phyloP scores from a whole-genome alignment of 2,797 vertebrate species.

The Fundulus diaphanus region DNA sequence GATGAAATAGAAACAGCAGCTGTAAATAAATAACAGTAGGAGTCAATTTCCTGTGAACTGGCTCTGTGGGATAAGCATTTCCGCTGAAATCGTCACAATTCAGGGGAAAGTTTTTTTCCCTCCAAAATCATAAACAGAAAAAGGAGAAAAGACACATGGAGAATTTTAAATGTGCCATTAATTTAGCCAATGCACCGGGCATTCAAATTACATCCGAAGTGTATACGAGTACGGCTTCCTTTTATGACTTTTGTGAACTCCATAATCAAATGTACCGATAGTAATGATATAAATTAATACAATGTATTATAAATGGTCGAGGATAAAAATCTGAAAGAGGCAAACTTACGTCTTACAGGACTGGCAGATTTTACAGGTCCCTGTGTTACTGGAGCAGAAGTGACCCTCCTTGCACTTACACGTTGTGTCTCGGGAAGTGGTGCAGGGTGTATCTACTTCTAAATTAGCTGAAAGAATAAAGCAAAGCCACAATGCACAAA shows the following conservation, averaged over 20 bases:
- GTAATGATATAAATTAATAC: neutral
- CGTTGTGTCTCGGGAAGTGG: neutral
- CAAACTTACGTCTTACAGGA: constrained; percentile 67
- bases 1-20: neutral
- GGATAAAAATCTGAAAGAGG: neutral
- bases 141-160: too few species aligned
- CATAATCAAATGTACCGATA: too few species aligned
- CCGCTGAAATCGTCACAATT: too few species aligned
- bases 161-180: neutral
- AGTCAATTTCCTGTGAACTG: neutral
- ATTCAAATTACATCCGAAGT: neutral
- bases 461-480: constrained; percentile 59
- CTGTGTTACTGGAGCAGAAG: constrained; percentile 45
- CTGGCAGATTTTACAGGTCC: constrained; percentile 45
- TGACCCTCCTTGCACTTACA: constrained; percentile 63
- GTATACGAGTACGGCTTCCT: neutral
- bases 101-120: too few species aligned
- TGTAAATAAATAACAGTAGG: neutral
- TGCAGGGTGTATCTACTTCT: constrained; percentile 22
- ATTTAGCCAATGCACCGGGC: neutral
- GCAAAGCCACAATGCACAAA: neutral
- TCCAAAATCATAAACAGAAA: too few species aligned
- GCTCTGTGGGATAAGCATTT: neutral
- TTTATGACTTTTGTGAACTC: neutral
- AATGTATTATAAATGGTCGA: neutral